phyloP scores from a whole-genome alignment of 1,140 invertebrate genomes.

The Drosophila sproati region DNA sequence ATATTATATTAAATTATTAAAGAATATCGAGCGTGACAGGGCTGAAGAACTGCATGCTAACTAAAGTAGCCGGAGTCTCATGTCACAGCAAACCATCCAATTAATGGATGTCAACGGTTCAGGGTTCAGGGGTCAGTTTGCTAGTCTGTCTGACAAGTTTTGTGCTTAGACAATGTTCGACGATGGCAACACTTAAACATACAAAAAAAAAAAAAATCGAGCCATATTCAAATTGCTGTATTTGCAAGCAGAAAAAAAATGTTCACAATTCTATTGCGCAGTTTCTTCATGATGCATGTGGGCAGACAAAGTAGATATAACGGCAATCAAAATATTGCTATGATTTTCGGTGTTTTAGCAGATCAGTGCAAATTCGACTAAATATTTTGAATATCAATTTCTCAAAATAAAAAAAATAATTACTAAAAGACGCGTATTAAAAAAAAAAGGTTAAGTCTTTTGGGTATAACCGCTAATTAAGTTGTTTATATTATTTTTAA shows the following conservation, averaged over 20 bases:
- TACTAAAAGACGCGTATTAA: too few relatives aligned
- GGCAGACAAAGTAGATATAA: too few relatives aligned
- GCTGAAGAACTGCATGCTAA: slow-evolving; percentile 10
- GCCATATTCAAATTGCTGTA: background rate
- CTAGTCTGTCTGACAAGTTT: background rate
- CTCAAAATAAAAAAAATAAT: too few relatives aligned
- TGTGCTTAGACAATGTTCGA: background rate
- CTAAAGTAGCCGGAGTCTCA: background rate
- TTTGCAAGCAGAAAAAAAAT: background rate
- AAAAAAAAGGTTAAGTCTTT: too few relatives aligned
- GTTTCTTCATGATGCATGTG: too few relatives aligned
- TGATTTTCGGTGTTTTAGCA: too few relatives aligned
- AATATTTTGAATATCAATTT: too few relatives aligned
- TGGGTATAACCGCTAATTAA: background rate
- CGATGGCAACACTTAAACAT: slow-evolving; percentile 1
- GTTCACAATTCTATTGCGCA: background rate
- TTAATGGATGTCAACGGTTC: slow-evolving; percentile 41
- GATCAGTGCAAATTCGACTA: too few relatives aligned
- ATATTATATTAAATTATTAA: slow-evolving; percentile 45
- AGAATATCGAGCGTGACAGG: slow-evolving; percentile 39
- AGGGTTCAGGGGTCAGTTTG: slow-evolving; percentile 5
- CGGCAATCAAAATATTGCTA: too few relatives aligned
- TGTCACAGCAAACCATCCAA: slow-evolving; percentile 24
- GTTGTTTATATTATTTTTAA: too few relatives aligned
- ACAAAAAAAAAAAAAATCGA: too few relatives aligned